These are phyloP conservation scores for Agrotis clavis DNA, from an alignment of 2,888 invertebrate species.

Conservation along the genomic window DNA sequence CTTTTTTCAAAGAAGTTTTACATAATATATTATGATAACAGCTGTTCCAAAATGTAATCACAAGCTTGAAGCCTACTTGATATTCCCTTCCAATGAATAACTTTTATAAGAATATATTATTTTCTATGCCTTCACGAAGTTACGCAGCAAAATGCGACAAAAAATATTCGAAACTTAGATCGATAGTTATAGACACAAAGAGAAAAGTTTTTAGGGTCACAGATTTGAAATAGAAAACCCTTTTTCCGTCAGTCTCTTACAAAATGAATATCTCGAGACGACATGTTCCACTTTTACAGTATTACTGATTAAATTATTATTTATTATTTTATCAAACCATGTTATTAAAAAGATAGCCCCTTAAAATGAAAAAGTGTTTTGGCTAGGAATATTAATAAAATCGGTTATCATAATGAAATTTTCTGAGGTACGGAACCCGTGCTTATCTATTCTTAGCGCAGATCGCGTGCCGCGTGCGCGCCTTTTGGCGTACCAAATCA, in stretches of 20 bases:
- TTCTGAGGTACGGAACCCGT: slow-evolving; percentile 4
- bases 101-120: slow-evolving; percentile 30
- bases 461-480: no score
- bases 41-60: neutral
- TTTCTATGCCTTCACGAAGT: slow-evolving; percentile 27
- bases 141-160: slow-evolving; percentile 17
- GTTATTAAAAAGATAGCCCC: no score
- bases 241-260: no score
- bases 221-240: neutral
- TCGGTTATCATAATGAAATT: no score
- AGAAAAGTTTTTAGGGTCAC: slow-evolving; percentile 33
- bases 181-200: slow-evolving; percentile 31
- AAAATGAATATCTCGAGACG: no score
- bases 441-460: no score
- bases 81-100: slow-evolving; percentile 51
- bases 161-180: slow-evolving; percentile 27
- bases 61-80: slow-evolving; percentile 25
- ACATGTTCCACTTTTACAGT: no score
- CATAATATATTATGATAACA: neutral
- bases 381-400: no score
- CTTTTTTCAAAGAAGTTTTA: neutral
- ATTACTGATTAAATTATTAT: no score
- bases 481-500: no score
- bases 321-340: no score
- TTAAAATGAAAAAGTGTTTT: no score